A percentile compares a stretch with the other conserved stretches of the same genome.
These are phyloP conservation scores for Oryzias woworae DNA, from an alignment of 2,113 vertebrate genomes.

Conservation along the genomic window DNA sequence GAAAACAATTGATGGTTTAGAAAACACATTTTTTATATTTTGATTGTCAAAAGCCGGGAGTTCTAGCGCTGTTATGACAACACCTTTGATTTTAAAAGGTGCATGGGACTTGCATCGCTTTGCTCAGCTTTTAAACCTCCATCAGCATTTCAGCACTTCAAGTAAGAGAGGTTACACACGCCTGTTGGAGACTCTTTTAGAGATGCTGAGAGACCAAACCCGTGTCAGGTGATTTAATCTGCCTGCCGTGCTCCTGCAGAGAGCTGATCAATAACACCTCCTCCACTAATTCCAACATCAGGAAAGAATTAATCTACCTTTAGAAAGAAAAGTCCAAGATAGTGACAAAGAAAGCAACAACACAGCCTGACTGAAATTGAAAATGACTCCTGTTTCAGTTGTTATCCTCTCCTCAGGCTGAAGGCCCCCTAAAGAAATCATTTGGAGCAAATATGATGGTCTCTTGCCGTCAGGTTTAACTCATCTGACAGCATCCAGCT, in stretches of 20 bases:
- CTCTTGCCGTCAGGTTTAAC: slow-evolving; percentile 36
- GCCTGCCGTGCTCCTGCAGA: slow-evolving; percentile 55
- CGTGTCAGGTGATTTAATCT: slow-evolving; percentile 73
- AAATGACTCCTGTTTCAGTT: slow-evolving; percentile 44
- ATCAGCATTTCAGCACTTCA: slow-evolving; percentile 28
- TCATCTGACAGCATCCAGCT: slow-evolving; percentile 57
- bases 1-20: not conserved
- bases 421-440: slow-evolving; percentile 36
- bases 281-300: slow-evolving; percentile 52
- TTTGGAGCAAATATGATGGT: slow-evolving; percentile 42
- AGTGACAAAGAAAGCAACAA: slow-evolving; percentile 5
- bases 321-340: slow-evolving; percentile 9
- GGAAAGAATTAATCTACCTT: slow-evolving; percentile 51
- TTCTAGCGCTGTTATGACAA: too few species aligned
- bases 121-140: slow-evolving; percentile 22
- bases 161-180: slow-evolving; percentile 28
- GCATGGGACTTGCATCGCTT: not conserved
- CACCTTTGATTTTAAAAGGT: not conserved
- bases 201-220: slow-evolving; percentile 31
- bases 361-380: slow-evolving; percentile 55
- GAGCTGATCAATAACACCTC: slow-evolving; percentile 64
- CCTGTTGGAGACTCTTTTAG: slow-evolving; percentile 16
- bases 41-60: too few species aligned
- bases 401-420: slow-evolving; percentile 24
- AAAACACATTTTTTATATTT: not conserved